Evolutionary conservation across 2,797 vertebrate species (phyloP).

Genomic region (Chelidonichthys spinosus): DNA sequence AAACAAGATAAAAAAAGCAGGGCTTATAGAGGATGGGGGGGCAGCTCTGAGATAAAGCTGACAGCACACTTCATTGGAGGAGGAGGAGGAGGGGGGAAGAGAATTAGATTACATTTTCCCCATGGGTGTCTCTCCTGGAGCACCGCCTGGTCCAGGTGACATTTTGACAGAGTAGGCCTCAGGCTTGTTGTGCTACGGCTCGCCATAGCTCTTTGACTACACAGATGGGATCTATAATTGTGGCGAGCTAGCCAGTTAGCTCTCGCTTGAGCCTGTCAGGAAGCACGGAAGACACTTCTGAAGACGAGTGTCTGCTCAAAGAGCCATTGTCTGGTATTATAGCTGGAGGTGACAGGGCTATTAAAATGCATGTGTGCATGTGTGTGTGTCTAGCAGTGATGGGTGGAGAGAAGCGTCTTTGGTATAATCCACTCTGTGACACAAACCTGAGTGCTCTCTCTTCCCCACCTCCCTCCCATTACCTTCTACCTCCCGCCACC

Average conservation of each 20-base stretch:
- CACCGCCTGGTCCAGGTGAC: constrained; percentile 69
- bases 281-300: constrained; percentile 69
- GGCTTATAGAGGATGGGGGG: constrained; percentile 22
- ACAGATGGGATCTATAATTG: constrained; percentile 80
- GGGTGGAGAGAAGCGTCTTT: constrained; percentile 70
- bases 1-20: constrained; percentile 56
- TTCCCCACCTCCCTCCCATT: constrained; percentile 27
- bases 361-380: constrained; percentile 73
- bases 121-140: constrained; percentile 70
- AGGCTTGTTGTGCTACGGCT: constrained; percentile 70
- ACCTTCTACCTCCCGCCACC: constrained; percentile 23
- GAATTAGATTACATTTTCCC: constrained; percentile 78
- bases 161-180: constrained; percentile 75
- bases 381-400: constrained; percentile 37
- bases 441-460: constrained; percentile 66
- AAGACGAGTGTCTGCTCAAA: constrained; percentile 76
- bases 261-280: constrained; percentile 66
- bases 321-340: constrained; percentile 77
- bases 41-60: constrained; percentile 71
- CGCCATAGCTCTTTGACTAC: constrained; percentile 52
- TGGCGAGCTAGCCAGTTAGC: constrained; percentile 73
- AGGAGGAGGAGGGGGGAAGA: constrained; percentile 24
- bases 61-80: constrained; percentile 75
- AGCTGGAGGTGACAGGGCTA: constrained; percentile 78
- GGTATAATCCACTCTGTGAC: constrained; percentile 79